A percentile compares a stretch with the other conserved stretches of the same genome.
Evolutionary conservation across 2,888 invertebrate genomes (phyloP).

Genomic region (Melikaiella ostensackeni): DNA sequence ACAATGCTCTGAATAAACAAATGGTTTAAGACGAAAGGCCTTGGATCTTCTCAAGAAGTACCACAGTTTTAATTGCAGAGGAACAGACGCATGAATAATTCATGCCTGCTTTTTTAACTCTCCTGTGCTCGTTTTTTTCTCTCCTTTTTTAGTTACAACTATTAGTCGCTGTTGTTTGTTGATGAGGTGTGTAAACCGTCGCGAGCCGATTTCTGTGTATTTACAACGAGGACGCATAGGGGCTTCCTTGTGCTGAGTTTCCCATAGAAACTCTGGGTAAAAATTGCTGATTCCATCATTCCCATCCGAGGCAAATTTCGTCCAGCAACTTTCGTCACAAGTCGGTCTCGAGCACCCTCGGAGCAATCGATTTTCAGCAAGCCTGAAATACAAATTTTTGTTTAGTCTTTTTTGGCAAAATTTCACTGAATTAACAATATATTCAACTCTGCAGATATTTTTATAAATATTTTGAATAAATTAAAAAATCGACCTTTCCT

Average conservation of each 20-base stretch:
- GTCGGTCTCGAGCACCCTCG: conserved; percentile 65
- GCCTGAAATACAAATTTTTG: conserved; percentile 60
- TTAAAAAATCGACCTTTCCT: no score
- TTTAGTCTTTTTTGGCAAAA: background rate
- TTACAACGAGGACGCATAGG: conserved; percentile 33
- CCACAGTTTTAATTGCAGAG: conserved; percentile 14
- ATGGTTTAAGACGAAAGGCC: conserved; percentile 17
- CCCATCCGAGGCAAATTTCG: background rate
- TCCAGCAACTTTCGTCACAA: conserved; percentile 58
- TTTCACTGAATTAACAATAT: background rate
- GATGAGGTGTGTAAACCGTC: conserved; percentile 15
- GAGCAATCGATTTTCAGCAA: conserved; percentile 66
- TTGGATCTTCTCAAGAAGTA: background rate
- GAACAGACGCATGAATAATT: conserved; percentile 11
- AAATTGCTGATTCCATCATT: conserved; percentile 18
- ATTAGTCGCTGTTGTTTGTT: conserved; percentile 6
- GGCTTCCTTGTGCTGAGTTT: conserved; percentile 1
- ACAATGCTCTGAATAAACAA: conserved; percentile 3
- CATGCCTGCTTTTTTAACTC: conserved; percentile 9
- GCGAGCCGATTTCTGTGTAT: conserved; percentile 27
- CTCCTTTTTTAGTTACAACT: conserved; percentile 1
- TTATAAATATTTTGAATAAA: no score
- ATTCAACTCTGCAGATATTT: background rate
- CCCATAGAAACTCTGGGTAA: conserved; percentile 13
- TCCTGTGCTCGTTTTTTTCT: conserved; percentile 18